Conservation (phyloP, 2,888 invertebrate species). For the Hecatera dysodea region DNA sequence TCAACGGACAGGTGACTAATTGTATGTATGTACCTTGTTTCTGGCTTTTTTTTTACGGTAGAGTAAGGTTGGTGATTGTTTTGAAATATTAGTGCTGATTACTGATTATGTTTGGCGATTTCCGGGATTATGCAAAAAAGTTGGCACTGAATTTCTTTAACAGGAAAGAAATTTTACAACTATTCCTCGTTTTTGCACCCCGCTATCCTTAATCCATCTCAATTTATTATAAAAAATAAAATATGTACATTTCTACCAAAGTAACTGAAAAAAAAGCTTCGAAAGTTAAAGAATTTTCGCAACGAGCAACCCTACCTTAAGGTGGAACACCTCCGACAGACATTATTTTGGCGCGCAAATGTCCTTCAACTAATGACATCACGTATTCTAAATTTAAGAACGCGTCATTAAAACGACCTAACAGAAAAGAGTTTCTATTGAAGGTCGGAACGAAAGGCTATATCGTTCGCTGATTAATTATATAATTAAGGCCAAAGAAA, state of each 20-base stretch:
- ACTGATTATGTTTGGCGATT: background rate
- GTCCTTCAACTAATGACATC: conserved; percentile 57
- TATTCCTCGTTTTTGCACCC: background rate
- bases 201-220: background rate
- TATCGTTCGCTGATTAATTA: conserved; percentile 2
- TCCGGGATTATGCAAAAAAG: background rate
- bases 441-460: conserved; percentile 25
- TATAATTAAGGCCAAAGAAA: conserved; percentile 5
- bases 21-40: conserved; percentile 72
- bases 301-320: conserved; percentile 31
- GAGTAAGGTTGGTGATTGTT: conserved; percentile 57
- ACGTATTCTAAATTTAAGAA: conserved; percentile 54
- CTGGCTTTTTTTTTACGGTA: conserved; percentile 58
- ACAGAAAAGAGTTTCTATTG: conserved; percentile 35
- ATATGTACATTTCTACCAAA: too few species aligned
- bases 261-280: background rate
- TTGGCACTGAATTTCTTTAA: background rate
- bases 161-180: background rate
- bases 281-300: background rate
- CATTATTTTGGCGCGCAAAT: conserved; percentile 55
- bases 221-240: background rate
- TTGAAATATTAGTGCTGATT: conserved; percentile 13
- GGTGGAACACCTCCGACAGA: conserved; percentile 39
- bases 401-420: conserved; percentile 41
- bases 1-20: conserved; percentile 81